phyloP scores from a whole-genome alignment of 2,113 vertebrate genomes.

The Saccopteryx leptura region DNA sequence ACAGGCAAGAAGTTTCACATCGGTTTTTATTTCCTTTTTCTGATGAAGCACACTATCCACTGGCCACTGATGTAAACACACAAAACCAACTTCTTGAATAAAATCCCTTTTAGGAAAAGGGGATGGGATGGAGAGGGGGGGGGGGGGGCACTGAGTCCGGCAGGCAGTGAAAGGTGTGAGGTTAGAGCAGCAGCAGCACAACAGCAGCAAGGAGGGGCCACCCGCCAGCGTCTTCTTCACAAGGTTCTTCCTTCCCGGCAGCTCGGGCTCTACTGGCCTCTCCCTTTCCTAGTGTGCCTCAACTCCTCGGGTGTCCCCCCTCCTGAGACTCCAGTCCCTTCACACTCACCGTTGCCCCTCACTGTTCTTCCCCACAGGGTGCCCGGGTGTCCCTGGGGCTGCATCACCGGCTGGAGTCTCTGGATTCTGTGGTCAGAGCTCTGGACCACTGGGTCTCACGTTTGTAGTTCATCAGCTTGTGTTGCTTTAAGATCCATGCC shows the following conservation, averaged over 20 bases:
- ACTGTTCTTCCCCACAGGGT: background rate
- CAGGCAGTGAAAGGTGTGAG: background rate
- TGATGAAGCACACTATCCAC: background rate
- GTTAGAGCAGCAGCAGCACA: fast-evolving
- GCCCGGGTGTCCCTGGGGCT: background rate
- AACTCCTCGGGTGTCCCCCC: fast-evolving
- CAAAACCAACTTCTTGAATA: background rate
- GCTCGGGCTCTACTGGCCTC: background rate
- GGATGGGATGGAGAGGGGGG: background rate
- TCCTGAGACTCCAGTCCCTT: background rate
- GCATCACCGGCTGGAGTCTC: background rate
- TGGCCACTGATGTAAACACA: background rate
- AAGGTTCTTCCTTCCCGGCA: background rate
- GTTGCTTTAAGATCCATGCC: background rate
- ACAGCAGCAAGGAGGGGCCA: background rate
- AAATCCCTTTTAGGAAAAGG: background rate
- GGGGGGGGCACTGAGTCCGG: background rate
- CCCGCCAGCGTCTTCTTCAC: background rate
- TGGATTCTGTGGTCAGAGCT: background rate
- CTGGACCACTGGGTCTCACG: background rate
- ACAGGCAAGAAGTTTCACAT: background rate
- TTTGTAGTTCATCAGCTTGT: background rate
- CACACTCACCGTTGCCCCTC: fast-evolving
- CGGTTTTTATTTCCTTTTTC: background rate
- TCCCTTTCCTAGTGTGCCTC: background rate